Evolutionary conservation across 2,888 invertebrate species (phyloP), one percentile per base, ranked within the genome.

Genomic region (Polymixis lichenea): DNA sequence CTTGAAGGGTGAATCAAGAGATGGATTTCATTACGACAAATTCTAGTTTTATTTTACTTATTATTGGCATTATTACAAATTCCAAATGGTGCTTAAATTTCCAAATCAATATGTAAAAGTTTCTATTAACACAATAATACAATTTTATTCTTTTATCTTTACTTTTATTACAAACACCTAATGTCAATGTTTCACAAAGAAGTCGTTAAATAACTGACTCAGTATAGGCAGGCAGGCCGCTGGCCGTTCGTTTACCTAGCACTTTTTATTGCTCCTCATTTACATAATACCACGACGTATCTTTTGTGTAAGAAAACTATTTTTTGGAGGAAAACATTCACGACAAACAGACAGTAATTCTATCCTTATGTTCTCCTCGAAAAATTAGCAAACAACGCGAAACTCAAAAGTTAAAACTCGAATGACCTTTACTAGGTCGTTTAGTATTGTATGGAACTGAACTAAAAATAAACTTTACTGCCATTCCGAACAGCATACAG

Each of bases 191-290:
- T 80, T 70, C 56, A 80, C 72, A 64, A 49, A 78, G 53, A 60
- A 51, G 62, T 86, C 70, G 69, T 85, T 70, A 85, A 85, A 75
- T 85, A 68, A 72, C 25, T 70, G 60, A 62, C 38, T 67, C 46
- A 17, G 28, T 62, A 64, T 46, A 70, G 65, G 46, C 64, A 62
- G 53, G 19, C 82, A 46, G 49, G 49, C 62, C 83, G 61, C 77
- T 66, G 46, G 64, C 58, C 67, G 60, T 61, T 68, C 62, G 67
- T 70, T 71, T 68, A 66, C 77, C 61, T 64, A 72, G 77, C 69
- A 77, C 71, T 86, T 86, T 85, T 83, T 83, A 86, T 83, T 78
- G 17, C 71, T 69, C 13, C 68, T 83, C 73, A 83, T 83, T 86
- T 72, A 86, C 86, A 83, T 82, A 85, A 82, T 77, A 60, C 66